Evolutionary conservation across 2,888 invertebrate genomes (phyloP).

Genomic region (Troides aeacus): DNA sequence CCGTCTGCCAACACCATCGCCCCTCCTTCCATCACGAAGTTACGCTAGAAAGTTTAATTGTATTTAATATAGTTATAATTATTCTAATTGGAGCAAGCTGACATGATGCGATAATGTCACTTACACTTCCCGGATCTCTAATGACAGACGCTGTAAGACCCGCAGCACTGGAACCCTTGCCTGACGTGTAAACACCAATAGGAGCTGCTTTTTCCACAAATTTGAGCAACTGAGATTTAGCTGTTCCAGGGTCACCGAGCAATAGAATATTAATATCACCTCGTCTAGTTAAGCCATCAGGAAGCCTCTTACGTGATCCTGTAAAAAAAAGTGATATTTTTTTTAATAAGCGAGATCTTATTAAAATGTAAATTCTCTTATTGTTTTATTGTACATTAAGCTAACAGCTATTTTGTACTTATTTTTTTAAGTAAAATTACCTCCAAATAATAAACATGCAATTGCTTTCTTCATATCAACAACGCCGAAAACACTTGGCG

Average conservation of each 20-base stretch:
- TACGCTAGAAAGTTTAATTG: constrained; percentile 81
- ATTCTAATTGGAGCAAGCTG: no score
- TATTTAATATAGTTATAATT: not conserved
- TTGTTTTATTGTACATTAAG: no score
- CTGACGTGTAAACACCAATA: constrained; percentile 97
- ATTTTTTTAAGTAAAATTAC: constrained; percentile 56
- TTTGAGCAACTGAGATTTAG: constrained; percentile 98
- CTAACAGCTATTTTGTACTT: not conserved
- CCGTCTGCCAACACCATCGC: constrained; percentile 99
- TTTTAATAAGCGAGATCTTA: not conserved
- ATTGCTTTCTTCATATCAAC: constrained; percentile 98
- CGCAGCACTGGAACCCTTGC: constrained; percentile 99
- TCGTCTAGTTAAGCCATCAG: constrained; percentile 96
- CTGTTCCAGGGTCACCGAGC: constrained; percentile 99
- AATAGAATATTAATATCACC: constrained; percentile 98
- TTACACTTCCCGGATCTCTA: constrained; percentile 94
- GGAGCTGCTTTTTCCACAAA: constrained; percentile 97
- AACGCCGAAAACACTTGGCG: constrained; percentile 98
- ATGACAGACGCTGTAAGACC: constrained; percentile 98
- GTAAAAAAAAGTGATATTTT: constrained; percentile 14
- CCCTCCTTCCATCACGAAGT: constrained; percentile 99
- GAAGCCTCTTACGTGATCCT: constrained; percentile 91
- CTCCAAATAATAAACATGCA: constrained; percentile 96
- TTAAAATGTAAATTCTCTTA: no score
- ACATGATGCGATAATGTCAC: constrained; percentile 40